Evolutionary conservation across 2,888 invertebrate species (phyloP), one percentile per base, ranked within the genome.

Genomic region (Seira ritae): DNA sequence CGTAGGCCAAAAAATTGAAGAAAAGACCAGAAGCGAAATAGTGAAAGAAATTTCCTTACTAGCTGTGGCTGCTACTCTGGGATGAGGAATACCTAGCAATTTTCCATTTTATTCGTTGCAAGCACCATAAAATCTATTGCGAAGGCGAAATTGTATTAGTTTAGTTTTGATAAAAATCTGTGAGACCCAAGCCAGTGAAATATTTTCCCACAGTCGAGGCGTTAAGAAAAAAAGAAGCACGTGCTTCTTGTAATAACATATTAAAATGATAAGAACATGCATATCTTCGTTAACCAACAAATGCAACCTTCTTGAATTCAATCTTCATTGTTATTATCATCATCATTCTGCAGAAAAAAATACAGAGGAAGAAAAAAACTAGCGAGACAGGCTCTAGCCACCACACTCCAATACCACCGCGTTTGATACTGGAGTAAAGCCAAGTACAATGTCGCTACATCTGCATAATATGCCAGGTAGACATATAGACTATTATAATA

Each of bases 401-500:
- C 55, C 15, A 2, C 20, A 22, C 22, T 62, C 62, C 1, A 62
- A 62, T 31, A 66, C 65, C 20, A 42, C 70, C 71, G 75, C 81
- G 82, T 73, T 77, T 74, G 68, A 77, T 69, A 83, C 83, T 83
- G 83, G 83, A 83, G 73, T 78, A 78, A 78, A 72, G 83, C 83
- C 83, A 83, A 83, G 46, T 77, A 77, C 24, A 20, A 76, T 66
- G 65, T 70, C 55, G 20, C 66, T 81, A 31, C 8, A 8, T 2
- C 31, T 31, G 31, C 31, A 4, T 31, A 4, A 60, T 69, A 69
- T 76, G 71, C 46, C 77, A 77, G 77, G 69, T 55, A 55, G 31
- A 31, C 2, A 31, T 31, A 31, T 31, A 31, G 8, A 31, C 8
- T 31, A 8, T n/a, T 8, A 31, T 31, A 31, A 31, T 31, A 4